Evolutionary conservation across 2,888 invertebrate genomes (phyloP).

Genomic region (Acrobasis repandana): DNA sequence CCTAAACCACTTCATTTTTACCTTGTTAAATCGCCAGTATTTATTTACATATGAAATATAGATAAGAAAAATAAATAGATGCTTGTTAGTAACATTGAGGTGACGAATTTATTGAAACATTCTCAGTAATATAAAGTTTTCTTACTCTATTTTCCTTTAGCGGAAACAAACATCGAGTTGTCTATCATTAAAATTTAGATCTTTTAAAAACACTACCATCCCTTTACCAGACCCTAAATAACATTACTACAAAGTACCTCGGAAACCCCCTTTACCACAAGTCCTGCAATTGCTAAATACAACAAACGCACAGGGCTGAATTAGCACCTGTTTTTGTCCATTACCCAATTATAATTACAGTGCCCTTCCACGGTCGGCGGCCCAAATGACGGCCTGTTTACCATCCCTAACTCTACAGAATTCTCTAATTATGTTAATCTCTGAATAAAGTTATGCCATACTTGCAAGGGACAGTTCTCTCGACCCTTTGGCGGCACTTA

Average conservation of each 20-base stretch:
- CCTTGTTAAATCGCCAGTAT: too few species aligned
- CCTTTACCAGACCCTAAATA: background rate
- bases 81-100: too few species aligned
- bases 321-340: conserved; percentile 58
- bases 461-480: conserved; percentile 59
- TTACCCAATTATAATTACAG: conserved; percentile 49
- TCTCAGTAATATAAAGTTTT: too few species aligned
- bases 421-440: conserved; percentile 78
- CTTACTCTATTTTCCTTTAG: background rate
- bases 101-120: too few species aligned
- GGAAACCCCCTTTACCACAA: background rate
- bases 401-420: conserved; percentile 54
- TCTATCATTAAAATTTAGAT: background rate
- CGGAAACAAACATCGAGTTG: background rate
- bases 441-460: conserved; percentile 76
- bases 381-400: conserved; percentile 50
- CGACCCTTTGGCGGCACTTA: conserved; percentile 50
- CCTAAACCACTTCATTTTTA: too few species aligned
- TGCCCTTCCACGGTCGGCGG: conserved; percentile 25
- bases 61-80: too few species aligned
- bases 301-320: conserved; percentile 28
- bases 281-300: conserved; percentile 2
- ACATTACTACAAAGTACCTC: background rate
- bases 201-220: background rate
- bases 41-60: too few species aligned